Conservation (phyloP, 2,797 vertebrate genomes). For the Amazona ochrocephala region DNA sequence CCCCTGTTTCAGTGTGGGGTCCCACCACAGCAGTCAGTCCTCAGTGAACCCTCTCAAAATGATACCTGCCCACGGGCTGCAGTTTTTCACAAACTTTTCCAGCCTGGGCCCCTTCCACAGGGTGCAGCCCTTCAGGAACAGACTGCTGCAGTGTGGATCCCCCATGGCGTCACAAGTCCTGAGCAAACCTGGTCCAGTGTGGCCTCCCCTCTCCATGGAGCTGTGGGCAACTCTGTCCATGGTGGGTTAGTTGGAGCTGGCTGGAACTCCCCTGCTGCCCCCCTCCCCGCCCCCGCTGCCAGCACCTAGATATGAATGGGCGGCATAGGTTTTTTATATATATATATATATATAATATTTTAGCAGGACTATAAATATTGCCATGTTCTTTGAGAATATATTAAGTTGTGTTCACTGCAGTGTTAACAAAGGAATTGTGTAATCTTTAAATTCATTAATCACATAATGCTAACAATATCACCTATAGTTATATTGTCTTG, state of each 20-base stretch:
- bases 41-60: background rate
- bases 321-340: no score
- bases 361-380: background rate
- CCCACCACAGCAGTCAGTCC: background rate
- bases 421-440: background rate
- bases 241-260: fast-evolving
- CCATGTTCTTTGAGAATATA: background rate
- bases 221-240: background rate
- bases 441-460: background rate
- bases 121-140: background rate
- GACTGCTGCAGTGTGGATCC: background rate
- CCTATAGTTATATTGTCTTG: background rate
- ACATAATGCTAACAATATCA: background rate
- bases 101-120: background rate
- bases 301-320: background rate
- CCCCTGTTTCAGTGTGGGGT: background rate
- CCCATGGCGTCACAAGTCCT: background rate
- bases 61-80: no score
- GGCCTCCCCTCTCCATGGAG: background rate
- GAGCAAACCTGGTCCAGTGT: fast-evolving
- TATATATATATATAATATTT: background rate
- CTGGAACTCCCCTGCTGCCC: fast-evolving
- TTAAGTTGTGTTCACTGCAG: background rate
- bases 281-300: fast-evolving
- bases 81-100: background rate